These are phyloP conservation scores for Prunella himalayana DNA, from an alignment of 2,113 vertebrate genomes.

Conservation along the genomic window DNA sequence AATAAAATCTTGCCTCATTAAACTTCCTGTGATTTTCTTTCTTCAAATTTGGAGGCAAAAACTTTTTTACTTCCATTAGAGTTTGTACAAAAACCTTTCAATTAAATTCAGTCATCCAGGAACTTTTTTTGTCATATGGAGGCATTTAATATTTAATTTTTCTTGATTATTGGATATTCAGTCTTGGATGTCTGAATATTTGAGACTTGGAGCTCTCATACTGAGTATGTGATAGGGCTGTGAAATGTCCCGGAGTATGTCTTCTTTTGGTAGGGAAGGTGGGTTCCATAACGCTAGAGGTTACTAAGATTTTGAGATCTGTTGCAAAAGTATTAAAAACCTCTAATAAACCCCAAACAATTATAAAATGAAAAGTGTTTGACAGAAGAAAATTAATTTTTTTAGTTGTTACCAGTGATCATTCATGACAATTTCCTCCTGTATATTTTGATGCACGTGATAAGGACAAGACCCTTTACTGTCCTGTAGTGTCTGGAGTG, in stretches of 20 bases:
- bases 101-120: no score
- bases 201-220: background rate
- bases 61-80: no score
- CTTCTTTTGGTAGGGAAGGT: background rate
- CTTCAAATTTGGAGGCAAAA: no score
- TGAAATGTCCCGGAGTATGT: background rate
- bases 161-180: no score
- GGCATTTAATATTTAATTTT: no score
- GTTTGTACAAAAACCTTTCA: no score
- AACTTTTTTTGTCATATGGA: no score
- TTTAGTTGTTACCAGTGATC: background rate
- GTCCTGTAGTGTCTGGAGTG: background rate
- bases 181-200: no score
- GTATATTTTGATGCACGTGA: background rate
- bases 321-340: background rate
- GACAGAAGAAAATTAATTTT: background rate
- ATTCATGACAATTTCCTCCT: background rate
- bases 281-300: background rate
- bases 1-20: no score
- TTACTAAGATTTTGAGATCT: background rate
- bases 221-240: rapidly evolving
- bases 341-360: rapidly evolving
- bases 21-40: no score
- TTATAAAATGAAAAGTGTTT: background rate
- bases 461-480: background rate